Percentiles rank a stretch among this genome's conserved stretches.
Evolutionary conservation across 2,888 invertebrate genomes (phyloP).

Genomic region (Sesamia inferens): DNA sequence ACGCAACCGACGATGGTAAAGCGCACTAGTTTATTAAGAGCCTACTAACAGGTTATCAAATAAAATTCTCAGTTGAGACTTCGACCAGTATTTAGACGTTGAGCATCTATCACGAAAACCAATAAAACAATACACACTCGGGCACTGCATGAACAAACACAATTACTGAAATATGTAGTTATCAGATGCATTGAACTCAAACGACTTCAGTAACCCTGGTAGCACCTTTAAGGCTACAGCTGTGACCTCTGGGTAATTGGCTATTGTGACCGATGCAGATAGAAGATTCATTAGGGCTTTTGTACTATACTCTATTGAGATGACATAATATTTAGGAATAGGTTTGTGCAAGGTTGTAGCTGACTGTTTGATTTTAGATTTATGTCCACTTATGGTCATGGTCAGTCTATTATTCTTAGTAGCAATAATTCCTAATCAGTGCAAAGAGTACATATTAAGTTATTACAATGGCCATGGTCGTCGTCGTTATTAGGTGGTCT

Average conservation of each 20-base stretch:
- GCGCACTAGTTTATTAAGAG: no score
- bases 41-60: no score
- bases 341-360: conserved; percentile 12
- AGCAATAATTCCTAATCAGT: not conserved
- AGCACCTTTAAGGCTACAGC: conserved; percentile 9
- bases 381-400: conserved; percentile 3
- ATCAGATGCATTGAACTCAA: conserved; percentile 26
- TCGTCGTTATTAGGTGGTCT: not conserved
- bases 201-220: conserved; percentile 32
- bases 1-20: no score
- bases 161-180: conserved; percentile 29
- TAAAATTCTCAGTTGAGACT: not conserved
- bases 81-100: not conserved
- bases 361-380: conserved; percentile 7
- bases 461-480: not conserved
- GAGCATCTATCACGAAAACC: not conserved
- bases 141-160: conserved; percentile 23
- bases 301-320: conserved; percentile 38
- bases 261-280: conserved; percentile 41
- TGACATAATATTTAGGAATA: conserved; percentile 18
- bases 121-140: conserved; percentile 24
- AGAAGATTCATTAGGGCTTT: conserved; percentile 45
- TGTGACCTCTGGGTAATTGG: conserved; percentile 50
- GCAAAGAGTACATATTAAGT: not conserved
- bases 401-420: not conserved